phyloP scores from a whole-genome alignment of 2,888 invertebrate species.

The Luperina testacea region DNA sequence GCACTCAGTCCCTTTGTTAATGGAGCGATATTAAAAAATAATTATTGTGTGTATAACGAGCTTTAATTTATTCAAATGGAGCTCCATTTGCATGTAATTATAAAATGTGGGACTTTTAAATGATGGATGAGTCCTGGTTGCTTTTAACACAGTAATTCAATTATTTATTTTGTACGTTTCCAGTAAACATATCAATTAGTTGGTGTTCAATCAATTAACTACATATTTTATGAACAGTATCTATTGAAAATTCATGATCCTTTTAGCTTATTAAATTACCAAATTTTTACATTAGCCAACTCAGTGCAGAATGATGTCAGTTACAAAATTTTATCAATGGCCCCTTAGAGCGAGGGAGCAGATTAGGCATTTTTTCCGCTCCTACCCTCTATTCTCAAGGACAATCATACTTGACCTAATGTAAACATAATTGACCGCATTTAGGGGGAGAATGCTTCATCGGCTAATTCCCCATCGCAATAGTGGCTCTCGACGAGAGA shows the following conservation, averaged over 20 bases:
- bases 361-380: slow-evolving; percentile 59
- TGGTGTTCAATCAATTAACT: slow-evolving; percentile 31
- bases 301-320: slow-evolving; percentile 34
- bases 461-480: slow-evolving; percentile 54
- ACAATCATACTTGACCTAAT: slow-evolving; percentile 71
- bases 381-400: slow-evolving; percentile 60
- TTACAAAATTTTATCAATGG: slow-evolving; percentile 47
- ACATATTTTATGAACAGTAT: slow-evolving; percentile 28
- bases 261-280: slow-evolving; percentile 24
- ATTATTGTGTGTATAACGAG: slow-evolving; percentile 64
- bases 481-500: slow-evolving; percentile 38
- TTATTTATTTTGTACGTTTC: slow-evolving; percentile 15
- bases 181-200: slow-evolving; percentile 38
- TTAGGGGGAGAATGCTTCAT: slow-evolving; percentile 63
- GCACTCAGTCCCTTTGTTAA: slow-evolving; percentile 66
- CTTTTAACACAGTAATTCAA: slow-evolving; percentile 31
- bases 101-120: slow-evolving; percentile 47
- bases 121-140: slow-evolving; percentile 39
- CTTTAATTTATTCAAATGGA: slow-evolving; percentile 57
- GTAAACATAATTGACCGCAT: slow-evolving; percentile 66
- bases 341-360: slow-evolving; percentile 39
- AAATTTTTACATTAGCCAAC: slow-evolving; percentile 15
- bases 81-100: slow-evolving; percentile 57
- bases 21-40: slow-evolving; percentile 70
- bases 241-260: slow-evolving; percentile 17